Evolutionary conservation across 2,797 vertebrate genomes (phyloP).

Genomic region (Pogoniulus pusillus): DNA sequence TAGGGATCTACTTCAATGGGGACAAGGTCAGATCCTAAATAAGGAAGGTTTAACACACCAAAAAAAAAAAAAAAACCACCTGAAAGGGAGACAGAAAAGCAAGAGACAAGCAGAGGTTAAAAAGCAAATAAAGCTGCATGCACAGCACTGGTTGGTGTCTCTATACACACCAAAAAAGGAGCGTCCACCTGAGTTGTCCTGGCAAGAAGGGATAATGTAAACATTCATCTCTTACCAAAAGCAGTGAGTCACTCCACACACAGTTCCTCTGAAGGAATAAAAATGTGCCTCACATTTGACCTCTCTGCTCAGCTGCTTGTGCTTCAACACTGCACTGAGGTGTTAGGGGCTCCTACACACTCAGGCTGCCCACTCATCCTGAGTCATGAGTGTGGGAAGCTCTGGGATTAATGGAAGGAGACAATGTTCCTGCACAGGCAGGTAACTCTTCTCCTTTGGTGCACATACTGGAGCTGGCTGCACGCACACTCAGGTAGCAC

Average conservation of each 20-base stretch:
- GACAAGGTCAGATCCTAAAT: background rate
- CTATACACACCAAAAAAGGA: background rate
- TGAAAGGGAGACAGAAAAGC: background rate
- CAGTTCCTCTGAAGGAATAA: background rate
- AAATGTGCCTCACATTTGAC: background rate
- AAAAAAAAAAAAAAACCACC: background rate
- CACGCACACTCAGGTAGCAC: background rate
- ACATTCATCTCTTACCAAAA: fast-evolving
- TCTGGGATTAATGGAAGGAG: background rate
- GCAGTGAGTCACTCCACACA: background rate
- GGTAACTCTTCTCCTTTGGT: background rate
- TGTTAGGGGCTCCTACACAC: background rate
- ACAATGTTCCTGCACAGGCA: fast-evolving
- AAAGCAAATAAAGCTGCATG: background rate
- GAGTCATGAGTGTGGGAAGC: fast-evolving
- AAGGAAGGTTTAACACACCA: background rate
- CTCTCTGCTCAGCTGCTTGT: background rate
- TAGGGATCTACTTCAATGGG: slow-evolving; percentile 19
- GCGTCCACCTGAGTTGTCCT: background rate
- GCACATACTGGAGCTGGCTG: background rate
- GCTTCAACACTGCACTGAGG: background rate
- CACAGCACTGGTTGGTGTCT: background rate
- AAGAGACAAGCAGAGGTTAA: background rate
- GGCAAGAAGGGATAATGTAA: background rate
- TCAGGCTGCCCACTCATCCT: background rate